These are phyloP conservation scores for Agrotis puta DNA, from an alignment of 2,888 invertebrate genomes.

Conservation along the genomic window DNA sequence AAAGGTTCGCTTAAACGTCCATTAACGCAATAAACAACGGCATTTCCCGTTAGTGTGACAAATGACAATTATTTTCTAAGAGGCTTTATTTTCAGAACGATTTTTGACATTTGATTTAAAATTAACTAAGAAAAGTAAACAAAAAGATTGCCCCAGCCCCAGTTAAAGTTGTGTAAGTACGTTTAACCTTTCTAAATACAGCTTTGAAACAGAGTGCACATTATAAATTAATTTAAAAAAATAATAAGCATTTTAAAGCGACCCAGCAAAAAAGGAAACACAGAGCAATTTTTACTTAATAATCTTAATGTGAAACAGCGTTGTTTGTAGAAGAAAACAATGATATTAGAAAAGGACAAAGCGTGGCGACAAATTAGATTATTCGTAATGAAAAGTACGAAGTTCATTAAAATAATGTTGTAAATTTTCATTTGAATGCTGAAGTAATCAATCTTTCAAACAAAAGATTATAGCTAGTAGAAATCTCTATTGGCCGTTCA, in stretches of 20 bases:
- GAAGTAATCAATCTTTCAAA: background rate
- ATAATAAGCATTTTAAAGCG: conserved; percentile 8
- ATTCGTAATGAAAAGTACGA: conserved; percentile 10
- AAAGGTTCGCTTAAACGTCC: no score
- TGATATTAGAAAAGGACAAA: conserved; percentile 40
- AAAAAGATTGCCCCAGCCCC: no score
- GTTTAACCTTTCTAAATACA: background rate
- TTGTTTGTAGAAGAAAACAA: conserved; percentile 31
- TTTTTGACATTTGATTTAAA: no score
- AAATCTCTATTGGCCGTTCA: no score
- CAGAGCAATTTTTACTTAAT: conserved; percentile 17
- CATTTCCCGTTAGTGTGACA: no score
- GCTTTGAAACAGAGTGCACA: background rate
- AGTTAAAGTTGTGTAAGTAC: no score
- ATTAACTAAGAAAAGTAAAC: no score
- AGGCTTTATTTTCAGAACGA: no score
- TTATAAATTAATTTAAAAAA: background rate
- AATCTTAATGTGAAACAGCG: conserved; percentile 36
- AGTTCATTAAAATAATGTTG: background rate
- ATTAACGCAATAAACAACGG: no score
- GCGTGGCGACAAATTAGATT: conserved; percentile 35
- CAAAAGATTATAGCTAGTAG: background rate
- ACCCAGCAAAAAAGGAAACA: conserved; percentile 10
- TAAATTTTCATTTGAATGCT: background rate
- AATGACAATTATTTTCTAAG: no score